Conservation (phyloP, 2,113 vertebrate genomes). For the Ceratotherium simum region DNA sequence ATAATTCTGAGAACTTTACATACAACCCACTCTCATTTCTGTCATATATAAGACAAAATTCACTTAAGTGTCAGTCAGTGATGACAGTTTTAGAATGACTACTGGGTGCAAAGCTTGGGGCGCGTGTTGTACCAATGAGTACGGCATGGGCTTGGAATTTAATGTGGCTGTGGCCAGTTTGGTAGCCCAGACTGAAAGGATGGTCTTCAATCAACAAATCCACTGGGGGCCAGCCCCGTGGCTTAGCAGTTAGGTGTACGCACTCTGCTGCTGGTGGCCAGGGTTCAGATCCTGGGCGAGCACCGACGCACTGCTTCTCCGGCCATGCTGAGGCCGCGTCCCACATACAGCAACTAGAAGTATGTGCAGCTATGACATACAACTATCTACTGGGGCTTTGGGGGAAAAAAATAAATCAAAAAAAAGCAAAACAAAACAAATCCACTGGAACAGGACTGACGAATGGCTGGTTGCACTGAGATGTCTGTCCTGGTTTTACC, state of each 20-base stretch:
- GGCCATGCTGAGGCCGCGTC: too few species aligned
- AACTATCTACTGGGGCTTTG: too few species aligned
- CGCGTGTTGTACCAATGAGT: background rate
- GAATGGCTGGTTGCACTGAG: background rate
- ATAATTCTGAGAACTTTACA: background rate
- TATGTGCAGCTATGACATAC: too few species aligned
- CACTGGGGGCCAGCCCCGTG: background rate
- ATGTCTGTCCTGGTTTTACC: background rate
- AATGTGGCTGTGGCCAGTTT: background rate
- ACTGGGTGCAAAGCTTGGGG: background rate
- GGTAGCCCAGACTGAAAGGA: background rate
- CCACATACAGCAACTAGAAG: too few species aligned
- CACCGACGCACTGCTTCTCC: too few species aligned
- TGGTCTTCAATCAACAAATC: background rate
- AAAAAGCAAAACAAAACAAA: background rate
- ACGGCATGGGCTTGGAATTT: rapidly evolving
- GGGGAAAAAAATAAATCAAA: too few species aligned
- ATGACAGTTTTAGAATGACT: background rate
- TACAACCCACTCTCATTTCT: background rate
- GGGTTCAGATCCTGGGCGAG: too few species aligned
- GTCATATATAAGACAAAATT: background rate
- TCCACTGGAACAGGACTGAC: background rate
- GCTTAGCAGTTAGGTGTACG: too few species aligned
- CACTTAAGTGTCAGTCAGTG: background rate
- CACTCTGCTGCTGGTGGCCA: too few species aligned